Evolutionary conservation across 53 echinoderm and acorn worm species (phyloP).

Genomic region (Stichopus horrens): DNA sequence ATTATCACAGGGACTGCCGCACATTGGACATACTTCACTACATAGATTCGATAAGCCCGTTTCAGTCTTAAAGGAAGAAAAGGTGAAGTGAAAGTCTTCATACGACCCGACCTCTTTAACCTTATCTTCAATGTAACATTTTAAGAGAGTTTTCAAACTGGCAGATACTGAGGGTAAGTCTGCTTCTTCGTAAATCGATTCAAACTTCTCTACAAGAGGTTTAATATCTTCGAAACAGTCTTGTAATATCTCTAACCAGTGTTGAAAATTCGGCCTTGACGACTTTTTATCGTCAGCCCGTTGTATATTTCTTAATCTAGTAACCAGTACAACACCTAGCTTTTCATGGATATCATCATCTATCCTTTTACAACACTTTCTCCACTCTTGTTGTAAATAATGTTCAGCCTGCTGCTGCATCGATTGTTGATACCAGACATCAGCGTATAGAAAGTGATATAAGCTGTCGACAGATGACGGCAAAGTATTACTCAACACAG

Average conservation of each 20-base stretch:
- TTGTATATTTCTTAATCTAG: background rate
- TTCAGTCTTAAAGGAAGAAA: constrained; percentile 1
- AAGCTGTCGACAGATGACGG: background rate
- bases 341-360: background rate
- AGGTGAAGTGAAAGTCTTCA: background rate
- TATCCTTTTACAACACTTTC: background rate
- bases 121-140: background rate
- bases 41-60: constrained; percentile 14
- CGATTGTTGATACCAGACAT: background rate
- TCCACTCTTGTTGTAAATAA: background rate
- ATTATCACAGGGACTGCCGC: constrained; percentile 10
- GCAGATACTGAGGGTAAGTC: background rate
- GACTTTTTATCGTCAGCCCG: background rate
- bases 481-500: too few relatives aligned
- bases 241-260: background rate
- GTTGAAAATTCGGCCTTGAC: background rate
- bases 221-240: background rate
- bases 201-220: background rate
- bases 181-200: background rate
- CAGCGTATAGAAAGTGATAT: background rate
- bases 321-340: background rate
- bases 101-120: background rate
- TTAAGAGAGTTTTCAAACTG: background rate
- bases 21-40: constrained; percentile 6
- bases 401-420: constrained; percentile 1